Evolutionary conservation across 2,797 vertebrate species (phyloP).

Genomic region (Malacoraja senta): DNA sequence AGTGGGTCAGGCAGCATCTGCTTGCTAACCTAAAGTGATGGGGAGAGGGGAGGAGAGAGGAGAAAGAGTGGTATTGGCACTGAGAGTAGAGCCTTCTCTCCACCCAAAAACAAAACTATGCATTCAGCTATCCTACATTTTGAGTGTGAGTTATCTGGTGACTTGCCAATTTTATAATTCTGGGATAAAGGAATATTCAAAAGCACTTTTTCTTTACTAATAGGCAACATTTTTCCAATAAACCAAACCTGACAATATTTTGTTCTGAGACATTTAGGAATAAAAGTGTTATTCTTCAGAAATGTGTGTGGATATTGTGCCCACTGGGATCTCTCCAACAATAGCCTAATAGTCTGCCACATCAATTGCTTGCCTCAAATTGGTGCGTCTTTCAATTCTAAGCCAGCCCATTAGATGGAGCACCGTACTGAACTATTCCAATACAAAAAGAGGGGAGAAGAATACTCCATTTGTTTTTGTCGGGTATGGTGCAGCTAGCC

Average conservation of each 20-base stretch:
- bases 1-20: neutral
- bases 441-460: neutral
- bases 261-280: neutral
- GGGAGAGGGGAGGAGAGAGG: neutral
- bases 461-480: neutral
- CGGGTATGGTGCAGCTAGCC: neutral
- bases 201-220: neutral
- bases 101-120: neutral
- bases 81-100: neutral
- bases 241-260: neutral
- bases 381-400: conserved; percentile 4
- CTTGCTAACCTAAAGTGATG: neutral
- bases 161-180: neutral
- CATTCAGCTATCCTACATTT: neutral
- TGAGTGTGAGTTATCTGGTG: neutral
- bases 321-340: neutral
- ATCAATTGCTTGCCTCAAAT: neutral
- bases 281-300: neutral
- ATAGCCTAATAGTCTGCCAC: neutral
- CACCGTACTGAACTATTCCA: neutral
- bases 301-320: too few relatives aligned
- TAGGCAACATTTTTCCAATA: neutral
- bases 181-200: neutral
- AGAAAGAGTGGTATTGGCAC: neutral
- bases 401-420: conserved; percentile 32